Conservation (phyloP, 2,888 invertebrate species). For the Hylaea fasciaria region DNA sequence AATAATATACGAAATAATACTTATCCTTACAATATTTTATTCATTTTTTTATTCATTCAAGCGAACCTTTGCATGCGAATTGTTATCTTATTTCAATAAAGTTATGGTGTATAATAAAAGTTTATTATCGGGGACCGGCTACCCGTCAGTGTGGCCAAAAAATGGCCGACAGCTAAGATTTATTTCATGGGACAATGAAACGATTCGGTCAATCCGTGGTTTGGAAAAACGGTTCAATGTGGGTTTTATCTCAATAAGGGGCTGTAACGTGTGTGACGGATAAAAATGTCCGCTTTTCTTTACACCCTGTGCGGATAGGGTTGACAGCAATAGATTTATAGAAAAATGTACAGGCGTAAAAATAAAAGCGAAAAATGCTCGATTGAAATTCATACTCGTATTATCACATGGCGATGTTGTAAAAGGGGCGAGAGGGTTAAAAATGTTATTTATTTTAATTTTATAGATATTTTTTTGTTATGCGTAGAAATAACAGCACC, state of each 20-base stretch:
- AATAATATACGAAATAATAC: slow-evolving; percentile 22
- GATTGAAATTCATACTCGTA: too few relatives aligned
- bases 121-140: slow-evolving; percentile 10
- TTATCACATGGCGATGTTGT: too few relatives aligned
- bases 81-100: slow-evolving; percentile 26
- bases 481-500: neutral
- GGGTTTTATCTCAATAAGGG: slow-evolving; percentile 41
- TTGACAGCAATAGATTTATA: neutral
- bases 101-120: slow-evolving; percentile 30
- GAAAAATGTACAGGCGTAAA: neutral
- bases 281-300: slow-evolving; percentile 18
- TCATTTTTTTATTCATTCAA: slow-evolving; percentile 30
- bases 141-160: slow-evolving; percentile 43
- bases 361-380: too few relatives aligned
- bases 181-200: slow-evolving; percentile 47
- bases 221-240: slow-evolving; percentile 35
- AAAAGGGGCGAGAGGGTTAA: too few relatives aligned
- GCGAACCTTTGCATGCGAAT: slow-evolving; percentile 14
- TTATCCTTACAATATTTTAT: slow-evolving; percentile 24
- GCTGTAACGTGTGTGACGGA: slow-evolving; percentile 17
- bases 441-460: too few relatives aligned
- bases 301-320: slow-evolving; percentile 21
- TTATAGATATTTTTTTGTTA: too few relatives aligned
- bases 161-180: slow-evolving; percentile 47
- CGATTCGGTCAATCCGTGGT: slow-evolving; percentile 39